These are phyloP conservation scores for Eucera pruinosa DNA, from an alignment of 2,888 invertebrate species.

Conservation along the genomic window DNA sequence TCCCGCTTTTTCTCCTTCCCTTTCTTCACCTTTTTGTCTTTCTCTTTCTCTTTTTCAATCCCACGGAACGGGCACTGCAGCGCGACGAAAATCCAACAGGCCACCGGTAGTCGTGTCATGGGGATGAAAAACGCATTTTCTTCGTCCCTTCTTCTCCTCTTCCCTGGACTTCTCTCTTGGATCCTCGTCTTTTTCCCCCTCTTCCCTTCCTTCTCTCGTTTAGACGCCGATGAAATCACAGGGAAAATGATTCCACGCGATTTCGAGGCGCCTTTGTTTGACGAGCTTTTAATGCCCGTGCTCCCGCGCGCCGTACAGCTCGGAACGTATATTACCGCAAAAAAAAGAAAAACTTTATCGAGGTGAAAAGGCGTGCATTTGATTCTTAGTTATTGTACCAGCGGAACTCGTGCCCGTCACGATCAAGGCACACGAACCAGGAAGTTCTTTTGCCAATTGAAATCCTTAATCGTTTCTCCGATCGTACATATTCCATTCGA, in stretches of 20 bases:
- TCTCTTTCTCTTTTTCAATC: conserved; percentile 59
- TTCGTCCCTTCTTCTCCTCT: conserved; percentile 39
- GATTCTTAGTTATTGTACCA: conserved; percentile 12
- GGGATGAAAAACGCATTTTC: conserved; percentile 69
- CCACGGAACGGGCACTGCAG: conserved; percentile 63
- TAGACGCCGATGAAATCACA: conserved; percentile 23
- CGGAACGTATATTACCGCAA: conserved; percentile 6
- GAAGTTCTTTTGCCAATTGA: background rate
- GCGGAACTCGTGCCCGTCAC: background rate
- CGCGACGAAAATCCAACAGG: conserved; percentile 67
- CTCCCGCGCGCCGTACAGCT: conserved; percentile 1
- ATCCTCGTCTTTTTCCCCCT: conserved; percentile 1
- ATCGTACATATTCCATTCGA: background rate
- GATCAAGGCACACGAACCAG: background rate
- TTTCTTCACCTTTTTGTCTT: conserved; percentile 62
- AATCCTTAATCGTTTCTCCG: background rate
- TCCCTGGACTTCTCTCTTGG: conserved; percentile 9
- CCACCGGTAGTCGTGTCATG: conserved; percentile 67
- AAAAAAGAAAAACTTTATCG: conserved; percentile 8
- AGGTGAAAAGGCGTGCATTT: conserved; percentile 4
- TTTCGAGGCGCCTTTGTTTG: conserved; percentile 48
- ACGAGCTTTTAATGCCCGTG: conserved; percentile 50
- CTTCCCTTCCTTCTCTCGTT: conserved; percentile 22
- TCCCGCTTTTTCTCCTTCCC: conserved; percentile 45
- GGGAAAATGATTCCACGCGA: conserved; percentile 50